Evolutionary conservation across 1,140 invertebrate species (phyloP).

Genomic region (Brachionus rotundiformis): DNA sequence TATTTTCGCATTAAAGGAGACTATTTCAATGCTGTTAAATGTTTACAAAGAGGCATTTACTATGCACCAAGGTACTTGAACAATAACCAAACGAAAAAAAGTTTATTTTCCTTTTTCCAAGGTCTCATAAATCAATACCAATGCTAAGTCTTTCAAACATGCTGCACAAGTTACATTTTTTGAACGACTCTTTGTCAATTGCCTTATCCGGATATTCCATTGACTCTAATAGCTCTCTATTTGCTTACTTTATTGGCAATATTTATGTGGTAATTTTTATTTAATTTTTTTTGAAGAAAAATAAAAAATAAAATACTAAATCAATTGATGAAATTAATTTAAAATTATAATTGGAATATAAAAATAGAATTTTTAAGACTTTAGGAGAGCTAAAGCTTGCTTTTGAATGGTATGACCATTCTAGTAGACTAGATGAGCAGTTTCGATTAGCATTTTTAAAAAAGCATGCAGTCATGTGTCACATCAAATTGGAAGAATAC

Average conservation of each 20-base stretch:
- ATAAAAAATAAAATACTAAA: background rate
- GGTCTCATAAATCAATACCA: background rate
- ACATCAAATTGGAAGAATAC: slow-evolving; percentile 26
- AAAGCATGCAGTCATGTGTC: slow-evolving; percentile 40
- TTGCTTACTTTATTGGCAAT: slow-evolving; percentile 37
- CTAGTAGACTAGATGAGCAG: background rate
- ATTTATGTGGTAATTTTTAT: slow-evolving; percentile 36
- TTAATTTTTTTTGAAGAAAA: background rate
- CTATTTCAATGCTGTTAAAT: slow-evolving; percentile 41
- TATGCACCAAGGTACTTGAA: background rate
- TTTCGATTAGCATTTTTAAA: slow-evolving; percentile 25
- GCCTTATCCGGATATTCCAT: slow-evolving; percentile 13
- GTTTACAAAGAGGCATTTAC: slow-evolving; percentile 38
- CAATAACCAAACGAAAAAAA: too few relatives aligned
- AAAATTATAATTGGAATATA: too few relatives aligned
- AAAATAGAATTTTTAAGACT: too few relatives aligned
- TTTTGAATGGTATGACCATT: slow-evolving; percentile 31
- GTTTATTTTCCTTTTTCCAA: background rate
- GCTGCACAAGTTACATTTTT: slow-evolving; percentile 41
- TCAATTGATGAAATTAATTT: slow-evolving; percentile 1
- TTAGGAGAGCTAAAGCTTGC: slow-evolving; percentile 29
- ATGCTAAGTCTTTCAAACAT: slow-evolving; percentile 37
- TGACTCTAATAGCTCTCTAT: background rate
- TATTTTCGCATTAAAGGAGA: slow-evolving; percentile 46
- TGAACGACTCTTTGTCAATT: slow-evolving; percentile 39